Base-by-base conservation (phyloP, 2,113 vertebrate genomes). In the Catharus fuscescens region DNA sequence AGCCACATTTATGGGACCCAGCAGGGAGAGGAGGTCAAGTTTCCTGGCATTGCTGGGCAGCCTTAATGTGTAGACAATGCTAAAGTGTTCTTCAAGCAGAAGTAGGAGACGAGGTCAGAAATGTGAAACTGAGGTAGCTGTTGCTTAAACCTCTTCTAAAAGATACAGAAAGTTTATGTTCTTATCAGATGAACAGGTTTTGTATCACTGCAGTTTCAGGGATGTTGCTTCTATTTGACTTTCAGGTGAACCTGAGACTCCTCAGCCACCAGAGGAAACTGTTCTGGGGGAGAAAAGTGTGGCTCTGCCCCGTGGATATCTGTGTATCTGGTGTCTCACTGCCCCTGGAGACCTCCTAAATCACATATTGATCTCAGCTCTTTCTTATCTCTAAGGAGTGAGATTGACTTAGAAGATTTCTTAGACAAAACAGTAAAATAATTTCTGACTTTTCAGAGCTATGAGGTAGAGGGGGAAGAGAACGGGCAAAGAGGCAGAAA, bases 41-140 rank as follows among this genome's bases (percentile, higher is more conserved):
- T 69, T 80, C 12, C 13, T 48, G 21, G 3, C 14, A 57, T n/a
- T 80, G 47, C 47, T 0, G 0, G 16, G 10, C 7, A n/a, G 0
- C 2, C 1, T 62, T n/a, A 32, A 28, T 2, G 3, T 47, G 6
- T 6, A 71, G 24, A 47, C 6, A 28, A 2, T 48, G 9, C 8
- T 54, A 5, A 50, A 48, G 1, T 13, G 6, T 56, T 76, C 23
- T 76, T 79, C 32, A 56, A 36, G 24, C 5, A 71, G 9, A 85
- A 67, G 12, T 16, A 71, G 47, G 18, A 81, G 16, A 52, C 0
- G 1, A 40, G 6, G 8, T 44, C 45, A 82, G 24, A 80, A 92
- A 82, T 12, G 17, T 0, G 6, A 85, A 74, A 45, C 1, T 17
- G 31, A 47, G 12, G 15, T 34, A 20, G 23, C 4, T 62, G 17